phyloP scores from a whole-genome alignment of 92 coral and sea anemone species.

The Meandrina meandrites region DNA sequence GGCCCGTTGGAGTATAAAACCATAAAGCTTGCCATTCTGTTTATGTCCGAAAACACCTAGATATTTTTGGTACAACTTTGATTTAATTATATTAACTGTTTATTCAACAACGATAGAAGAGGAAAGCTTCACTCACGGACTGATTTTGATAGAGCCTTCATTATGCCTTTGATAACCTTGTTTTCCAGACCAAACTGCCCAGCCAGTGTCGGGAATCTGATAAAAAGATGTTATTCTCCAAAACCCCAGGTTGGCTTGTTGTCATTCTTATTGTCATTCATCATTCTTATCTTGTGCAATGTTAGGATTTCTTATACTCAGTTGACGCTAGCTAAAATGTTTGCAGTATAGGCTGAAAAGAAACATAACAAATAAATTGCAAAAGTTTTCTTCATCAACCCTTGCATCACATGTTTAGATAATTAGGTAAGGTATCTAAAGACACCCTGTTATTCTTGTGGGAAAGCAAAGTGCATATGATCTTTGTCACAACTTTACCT shows the following conservation, averaged over 20 bases:
- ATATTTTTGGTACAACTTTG: too few species aligned
- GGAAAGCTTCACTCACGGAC: background rate
- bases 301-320: background rate
- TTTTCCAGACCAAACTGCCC: slow-evolving; percentile 65
- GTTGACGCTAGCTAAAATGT: background rate
- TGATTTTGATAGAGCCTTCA: background rate
- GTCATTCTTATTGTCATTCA: background rate
- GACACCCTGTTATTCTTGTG: too few species aligned
- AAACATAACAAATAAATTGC: background rate
- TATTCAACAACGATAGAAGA: background rate
- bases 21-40: background rate
- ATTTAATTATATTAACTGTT: background rate
- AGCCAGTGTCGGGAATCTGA: slow-evolving; percentile 51
- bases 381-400: background rate
- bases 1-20: background rate
- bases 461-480: background rate
- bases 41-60: too few species aligned
- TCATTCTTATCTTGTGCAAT: background rate
- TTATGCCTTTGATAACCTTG: background rate
- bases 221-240: slow-evolving; percentile 63
- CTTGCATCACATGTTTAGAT: background rate
- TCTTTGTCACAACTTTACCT: background rate
- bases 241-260: slow-evolving; percentile 53
- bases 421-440: too few species aligned
- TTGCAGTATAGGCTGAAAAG: background rate